Evolutionary conservation across 1,140 invertebrate species (phyloP).

Genomic region (Drosophila subpulchrella): DNA sequence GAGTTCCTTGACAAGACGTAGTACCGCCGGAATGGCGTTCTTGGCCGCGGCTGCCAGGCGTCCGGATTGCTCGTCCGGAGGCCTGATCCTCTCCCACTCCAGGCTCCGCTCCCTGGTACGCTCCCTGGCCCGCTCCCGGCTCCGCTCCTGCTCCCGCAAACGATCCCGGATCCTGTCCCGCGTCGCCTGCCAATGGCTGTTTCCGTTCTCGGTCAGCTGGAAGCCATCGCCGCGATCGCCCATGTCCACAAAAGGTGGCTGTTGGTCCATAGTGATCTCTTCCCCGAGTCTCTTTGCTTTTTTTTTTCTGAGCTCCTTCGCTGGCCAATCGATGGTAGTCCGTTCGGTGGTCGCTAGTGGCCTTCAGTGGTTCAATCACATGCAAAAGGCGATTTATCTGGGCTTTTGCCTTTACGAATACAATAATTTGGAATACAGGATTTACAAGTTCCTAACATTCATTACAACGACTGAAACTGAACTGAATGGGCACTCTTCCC

Average conservation of each 20-base stretch:
- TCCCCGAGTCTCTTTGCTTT: neutral
- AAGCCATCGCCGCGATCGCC: slow-evolving; percentile 17
- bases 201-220: neutral
- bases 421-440: slow-evolving; percentile 4
- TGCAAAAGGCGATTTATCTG: slow-evolving; percentile 7
- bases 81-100: neutral
- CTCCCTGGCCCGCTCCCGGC: neutral
- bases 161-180: neutral
- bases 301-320: neutral
- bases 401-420: slow-evolving; percentile 1
- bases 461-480: slow-evolving; percentile 17
- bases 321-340: neutral
- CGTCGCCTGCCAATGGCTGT: neutral
- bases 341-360: neutral
- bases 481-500: slow-evolving; percentile 1
- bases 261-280: neutral
- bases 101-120: neutral
- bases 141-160: neutral
- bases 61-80: slow-evolving; percentile 7
- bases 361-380: neutral
- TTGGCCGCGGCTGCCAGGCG: slow-evolving; percentile 3
- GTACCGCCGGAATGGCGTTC: slow-evolving; percentile 21
- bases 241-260: slow-evolving; percentile 1
- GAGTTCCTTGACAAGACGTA: slow-evolving; percentile 19
- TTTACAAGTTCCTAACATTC: neutral